Evolutionary conservation across 2,113 vertebrate genomes (phyloP).

Genomic region (Nyctereutes procyonoides): DNA sequence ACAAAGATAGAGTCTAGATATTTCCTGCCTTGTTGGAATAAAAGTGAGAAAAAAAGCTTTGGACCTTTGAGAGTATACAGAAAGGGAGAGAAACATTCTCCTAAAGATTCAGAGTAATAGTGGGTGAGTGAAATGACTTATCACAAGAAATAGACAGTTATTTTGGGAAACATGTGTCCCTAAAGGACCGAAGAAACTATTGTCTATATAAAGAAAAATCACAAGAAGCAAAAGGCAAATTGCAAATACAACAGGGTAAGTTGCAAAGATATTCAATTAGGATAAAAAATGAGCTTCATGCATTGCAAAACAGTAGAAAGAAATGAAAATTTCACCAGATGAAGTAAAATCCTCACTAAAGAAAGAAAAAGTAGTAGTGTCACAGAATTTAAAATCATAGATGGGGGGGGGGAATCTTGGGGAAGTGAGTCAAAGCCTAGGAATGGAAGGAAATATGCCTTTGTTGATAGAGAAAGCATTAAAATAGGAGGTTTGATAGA

Average conservation of each 20-base stretch:
- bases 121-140: background rate
- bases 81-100: background rate
- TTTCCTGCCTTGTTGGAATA: background rate
- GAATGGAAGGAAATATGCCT: background rate
- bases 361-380: background rate
- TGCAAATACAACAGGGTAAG: background rate
- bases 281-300: background rate
- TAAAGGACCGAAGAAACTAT: background rate
- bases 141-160: conserved; percentile 13
- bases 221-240: background rate
- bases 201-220: background rate
- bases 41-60: background rate
- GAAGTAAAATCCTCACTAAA: background rate
- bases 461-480: background rate
- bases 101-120: background rate
- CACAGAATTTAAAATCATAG: conserved; percentile 3
- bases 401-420: background rate
- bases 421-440: background rate
- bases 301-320: background rate
- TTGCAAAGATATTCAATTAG: background rate
- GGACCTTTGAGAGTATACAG: background rate
- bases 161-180: background rate
- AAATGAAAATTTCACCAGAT: background rate
- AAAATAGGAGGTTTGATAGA: background rate
- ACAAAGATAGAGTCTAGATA: background rate